Conservation (phyloP, 2,797 vertebrate species). For the Picus viridis region DNA sequence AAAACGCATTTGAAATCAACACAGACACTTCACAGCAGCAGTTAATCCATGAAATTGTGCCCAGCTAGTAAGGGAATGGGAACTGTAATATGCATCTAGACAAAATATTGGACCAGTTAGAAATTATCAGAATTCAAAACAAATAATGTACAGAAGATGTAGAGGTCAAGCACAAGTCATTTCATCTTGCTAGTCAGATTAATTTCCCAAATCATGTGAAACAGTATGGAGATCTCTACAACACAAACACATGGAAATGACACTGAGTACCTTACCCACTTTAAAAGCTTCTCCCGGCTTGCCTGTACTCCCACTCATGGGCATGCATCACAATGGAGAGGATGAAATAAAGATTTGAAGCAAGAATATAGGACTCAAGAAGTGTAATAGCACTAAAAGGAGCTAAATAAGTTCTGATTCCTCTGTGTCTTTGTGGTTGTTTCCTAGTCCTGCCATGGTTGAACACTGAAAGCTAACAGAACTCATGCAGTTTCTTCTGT, state of each 20-base stretch:
- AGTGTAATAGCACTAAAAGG: neutral
- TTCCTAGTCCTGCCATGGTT: neutral
- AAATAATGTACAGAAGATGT: neutral
- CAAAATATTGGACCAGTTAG: neutral
- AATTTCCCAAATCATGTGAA: neutral
- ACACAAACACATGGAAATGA: neutral
- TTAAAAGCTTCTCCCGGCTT: neutral
- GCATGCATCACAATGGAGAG: neutral
- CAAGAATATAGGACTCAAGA: neutral
- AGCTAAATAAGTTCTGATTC: neutral
- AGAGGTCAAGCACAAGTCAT: neutral
- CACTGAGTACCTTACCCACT: neutral
- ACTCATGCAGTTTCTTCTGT: neutral
- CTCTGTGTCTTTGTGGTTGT: neutral
- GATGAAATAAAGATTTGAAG: neutral
- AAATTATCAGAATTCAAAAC: neutral
- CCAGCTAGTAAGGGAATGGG: neutral
- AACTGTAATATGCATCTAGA: neutral
- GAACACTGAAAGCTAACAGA: neutral
- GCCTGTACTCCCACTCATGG: neutral
- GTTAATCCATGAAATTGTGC: neutral
- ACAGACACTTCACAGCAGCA: neutral
- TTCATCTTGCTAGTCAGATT: neutral
- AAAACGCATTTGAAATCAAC: conserved; percentile 31
- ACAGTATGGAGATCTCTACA: neutral